A percentile compares a stretch with the other conserved stretches of the same genome.
Conservation (phyloP, 2,113 vertebrate genomes). For the Noctilio leporinus region DNA sequence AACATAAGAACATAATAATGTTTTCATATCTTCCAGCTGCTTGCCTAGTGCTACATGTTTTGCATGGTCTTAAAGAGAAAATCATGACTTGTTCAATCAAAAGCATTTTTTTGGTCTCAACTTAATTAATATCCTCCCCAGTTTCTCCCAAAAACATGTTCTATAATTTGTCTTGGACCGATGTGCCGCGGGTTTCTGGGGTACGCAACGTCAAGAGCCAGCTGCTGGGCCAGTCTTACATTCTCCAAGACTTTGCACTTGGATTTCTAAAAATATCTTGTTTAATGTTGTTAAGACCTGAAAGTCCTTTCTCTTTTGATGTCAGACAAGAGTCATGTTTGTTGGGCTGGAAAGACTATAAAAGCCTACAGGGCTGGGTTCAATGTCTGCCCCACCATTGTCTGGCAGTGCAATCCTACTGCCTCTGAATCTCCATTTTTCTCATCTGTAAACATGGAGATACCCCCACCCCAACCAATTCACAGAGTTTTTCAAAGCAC, state of each 20-base stretch:
- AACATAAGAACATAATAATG: not conserved
- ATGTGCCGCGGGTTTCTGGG: not conserved
- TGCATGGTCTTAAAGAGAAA: slow-evolving; percentile 36
- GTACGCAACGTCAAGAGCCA: not conserved
- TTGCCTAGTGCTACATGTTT: slow-evolving; percentile 46
- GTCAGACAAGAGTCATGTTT: not conserved
- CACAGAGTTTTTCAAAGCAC: not conserved
- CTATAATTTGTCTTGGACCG: not conserved
- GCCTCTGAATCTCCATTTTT: not conserved
- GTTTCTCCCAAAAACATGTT: not conserved
- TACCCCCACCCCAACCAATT: not conserved
- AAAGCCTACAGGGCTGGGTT: not conserved
- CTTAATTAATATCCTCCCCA: slow-evolving; percentile 33
- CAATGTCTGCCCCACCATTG: not conserved
- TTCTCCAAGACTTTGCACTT: not conserved
- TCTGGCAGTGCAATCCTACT: not conserved
- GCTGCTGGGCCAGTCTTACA: not conserved
- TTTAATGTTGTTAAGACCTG: not conserved
- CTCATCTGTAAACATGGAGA: not conserved
- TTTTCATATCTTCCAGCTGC: slow-evolving; percentile 49
- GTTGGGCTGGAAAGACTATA: not conserved
- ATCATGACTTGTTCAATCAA: slow-evolving; percentile 23
- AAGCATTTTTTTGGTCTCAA: slow-evolving; percentile 49
- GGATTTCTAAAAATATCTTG: slow-evolving; percentile 20
- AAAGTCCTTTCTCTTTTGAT: not conserved